Conservation (phyloP, 2,888 invertebrate genomes). For the Reticulitermes lucifugus region DNA sequence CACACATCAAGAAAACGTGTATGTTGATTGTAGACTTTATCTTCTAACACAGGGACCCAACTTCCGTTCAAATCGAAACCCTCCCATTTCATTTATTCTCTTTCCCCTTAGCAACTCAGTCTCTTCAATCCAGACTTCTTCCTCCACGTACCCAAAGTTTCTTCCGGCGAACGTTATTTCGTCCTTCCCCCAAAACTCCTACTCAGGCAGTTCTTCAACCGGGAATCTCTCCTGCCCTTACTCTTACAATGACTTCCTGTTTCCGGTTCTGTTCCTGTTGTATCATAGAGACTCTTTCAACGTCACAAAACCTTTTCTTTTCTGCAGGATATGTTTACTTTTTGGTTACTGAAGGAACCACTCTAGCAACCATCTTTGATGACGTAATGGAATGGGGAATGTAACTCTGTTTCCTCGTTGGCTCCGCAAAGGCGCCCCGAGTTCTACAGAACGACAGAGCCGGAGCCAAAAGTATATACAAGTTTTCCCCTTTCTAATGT, state of each 20-base stretch:
- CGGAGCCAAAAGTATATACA: neutral
- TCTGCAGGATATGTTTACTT: constrained; percentile 9
- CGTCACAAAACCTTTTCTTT: constrained; percentile 8
- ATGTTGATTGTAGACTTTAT: neutral
- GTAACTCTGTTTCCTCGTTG: neutral
- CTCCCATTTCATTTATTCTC: neutral
- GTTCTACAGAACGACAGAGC: neutral
- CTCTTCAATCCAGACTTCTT: neutral
- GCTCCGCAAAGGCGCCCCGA: neutral
- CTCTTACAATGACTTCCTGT: neutral
- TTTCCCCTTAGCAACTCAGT: neutral
- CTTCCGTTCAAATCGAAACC: constrained; percentile 10
- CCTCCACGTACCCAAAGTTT: constrained; percentile 11
- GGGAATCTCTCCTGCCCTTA: constrained; percentile 10
- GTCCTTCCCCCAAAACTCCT: neutral
- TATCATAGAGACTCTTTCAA: neutral
- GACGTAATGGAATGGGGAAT: neutral
- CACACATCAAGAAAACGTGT: neutral
- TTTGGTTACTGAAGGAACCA: constrained; percentile 9
- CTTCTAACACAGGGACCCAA: neutral
- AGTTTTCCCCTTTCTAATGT: neutral
- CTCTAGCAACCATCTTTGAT: constrained; percentile 20
- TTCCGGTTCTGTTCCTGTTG: constrained; percentile 11
- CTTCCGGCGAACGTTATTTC: neutral
- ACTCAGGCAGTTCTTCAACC: constrained; percentile 1